Evolutionary conservation across 2,888 invertebrate species (phyloP).

Genomic region (Pammene fasciana): DNA sequence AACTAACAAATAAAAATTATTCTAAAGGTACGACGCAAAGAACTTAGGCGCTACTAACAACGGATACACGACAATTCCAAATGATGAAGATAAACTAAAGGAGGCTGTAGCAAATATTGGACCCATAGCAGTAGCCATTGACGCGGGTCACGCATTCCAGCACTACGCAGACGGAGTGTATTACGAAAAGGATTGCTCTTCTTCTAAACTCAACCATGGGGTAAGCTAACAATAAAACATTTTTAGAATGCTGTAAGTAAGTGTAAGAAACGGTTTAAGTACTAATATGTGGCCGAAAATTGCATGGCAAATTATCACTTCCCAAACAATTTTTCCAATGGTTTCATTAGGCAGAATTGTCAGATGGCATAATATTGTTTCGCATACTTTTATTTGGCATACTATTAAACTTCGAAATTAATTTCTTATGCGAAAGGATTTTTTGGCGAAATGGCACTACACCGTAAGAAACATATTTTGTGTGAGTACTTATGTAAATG

Average conservation of each 20-base stretch:
- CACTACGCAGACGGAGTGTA: constrained; percentile 88
- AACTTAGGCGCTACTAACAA: constrained; percentile 4
- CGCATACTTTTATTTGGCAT: too few species aligned
- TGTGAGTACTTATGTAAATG: neutral
- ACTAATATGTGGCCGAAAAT: too few species aligned
- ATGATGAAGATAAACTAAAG: constrained; percentile 76
- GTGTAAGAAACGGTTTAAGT: neutral
- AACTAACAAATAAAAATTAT: too few species aligned
- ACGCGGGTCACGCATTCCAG: constrained; percentile 90
- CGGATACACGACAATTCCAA: constrained; percentile 11
- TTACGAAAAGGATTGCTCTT: constrained; percentile 86
- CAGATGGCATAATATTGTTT: too few species aligned
- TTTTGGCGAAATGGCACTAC: too few species aligned
- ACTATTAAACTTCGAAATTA: too few species aligned
- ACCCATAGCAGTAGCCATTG: constrained; percentile 90
- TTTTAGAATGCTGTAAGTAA: neutral
- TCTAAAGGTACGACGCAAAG: neutral
- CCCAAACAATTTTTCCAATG: too few species aligned
- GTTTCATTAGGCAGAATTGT: too few species aligned
- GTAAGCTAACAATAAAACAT: neutral
- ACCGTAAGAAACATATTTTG: too few species aligned
- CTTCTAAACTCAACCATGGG: constrained; percentile 69
- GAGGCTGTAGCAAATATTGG: constrained; percentile 82
- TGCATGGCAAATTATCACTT: too few species aligned
- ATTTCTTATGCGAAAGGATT: too few species aligned